These are phyloP conservation scores for Xyrauchen texanus DNA, from an alignment of 2,113 vertebrate genomes.

Conservation along the genomic window DNA sequence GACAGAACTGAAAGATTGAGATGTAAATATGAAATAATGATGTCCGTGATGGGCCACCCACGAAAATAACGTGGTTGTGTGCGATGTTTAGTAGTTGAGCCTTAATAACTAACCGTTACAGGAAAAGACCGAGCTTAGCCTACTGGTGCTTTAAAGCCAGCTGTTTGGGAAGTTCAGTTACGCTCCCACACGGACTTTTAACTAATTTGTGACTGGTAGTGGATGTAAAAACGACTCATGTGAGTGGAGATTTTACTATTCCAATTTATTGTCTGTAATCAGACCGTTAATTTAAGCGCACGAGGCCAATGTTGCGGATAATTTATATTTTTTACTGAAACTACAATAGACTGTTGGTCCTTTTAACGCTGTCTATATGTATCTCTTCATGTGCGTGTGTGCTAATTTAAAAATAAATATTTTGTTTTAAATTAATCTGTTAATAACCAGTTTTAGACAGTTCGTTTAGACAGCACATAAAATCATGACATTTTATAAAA, in stretches of 20 bases:
- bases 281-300: conserved; percentile 43
- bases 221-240: conserved; percentile 22
- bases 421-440: background rate
- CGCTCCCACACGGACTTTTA: background rate
- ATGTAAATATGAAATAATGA: conserved; percentile 9
- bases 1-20: background rate
- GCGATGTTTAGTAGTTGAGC: background rate
- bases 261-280: conserved; percentile 26
- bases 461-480: conserved; percentile 11
- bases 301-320: conserved; percentile 34
- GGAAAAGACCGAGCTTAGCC: background rate
- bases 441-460: background rate
- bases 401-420: conserved; percentile 4
- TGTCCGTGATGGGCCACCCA: conserved; percentile 22
- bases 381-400: background rate
- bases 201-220: conserved; percentile 11
- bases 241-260: conserved; percentile 33
- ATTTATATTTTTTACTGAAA: conserved; percentile 36
- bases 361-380: background rate
- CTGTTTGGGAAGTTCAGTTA: background rate
- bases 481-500: conserved; percentile 22
- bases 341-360: conserved; percentile 10
- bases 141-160: background rate
- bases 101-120: conserved; percentile 11
- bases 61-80: background rate